Conservation (phyloP, 2,797 vertebrate genomes). For the Chaetodon trifasciatus region DNA sequence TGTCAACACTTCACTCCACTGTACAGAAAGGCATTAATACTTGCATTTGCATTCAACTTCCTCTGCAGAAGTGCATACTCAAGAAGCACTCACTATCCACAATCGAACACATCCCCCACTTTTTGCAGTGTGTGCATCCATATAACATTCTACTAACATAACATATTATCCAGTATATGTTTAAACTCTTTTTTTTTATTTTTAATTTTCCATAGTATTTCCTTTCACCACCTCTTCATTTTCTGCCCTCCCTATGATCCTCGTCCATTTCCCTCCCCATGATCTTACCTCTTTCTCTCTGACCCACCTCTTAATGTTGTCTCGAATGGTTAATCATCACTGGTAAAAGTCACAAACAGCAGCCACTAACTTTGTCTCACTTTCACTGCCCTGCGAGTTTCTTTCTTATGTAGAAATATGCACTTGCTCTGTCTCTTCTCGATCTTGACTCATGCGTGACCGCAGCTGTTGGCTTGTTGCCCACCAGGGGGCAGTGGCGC, state of each 20-base stretch:
- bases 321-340: not conserved
- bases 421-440: not conserved
- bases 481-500: slow-evolving; percentile 81
- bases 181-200: not conserved
- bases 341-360: not conserved
- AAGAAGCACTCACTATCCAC: not conserved
- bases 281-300: not conserved
- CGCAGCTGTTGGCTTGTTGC: slow-evolving; percentile 9
- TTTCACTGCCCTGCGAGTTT: not conserved
- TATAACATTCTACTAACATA: not conserved
- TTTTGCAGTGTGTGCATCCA: not conserved
- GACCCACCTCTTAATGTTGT: not conserved
- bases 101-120: not conserved
- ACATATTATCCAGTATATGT: not conserved
- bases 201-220: not conserved
- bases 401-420: not conserved
- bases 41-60: slow-evolving; percentile 29
- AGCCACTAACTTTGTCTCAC: not conserved
- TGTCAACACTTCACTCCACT: not conserved
- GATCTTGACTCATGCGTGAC: not conserved
- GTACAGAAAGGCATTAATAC: not conserved
- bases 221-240: slow-evolving; percentile 1
- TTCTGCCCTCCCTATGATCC: not conserved
- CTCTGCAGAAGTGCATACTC: not conserved
- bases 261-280: not conserved